These are phyloP conservation scores for Troilus luridus DNA, from an alignment of 2,888 invertebrate genomes.

Conservation along the genomic window DNA sequence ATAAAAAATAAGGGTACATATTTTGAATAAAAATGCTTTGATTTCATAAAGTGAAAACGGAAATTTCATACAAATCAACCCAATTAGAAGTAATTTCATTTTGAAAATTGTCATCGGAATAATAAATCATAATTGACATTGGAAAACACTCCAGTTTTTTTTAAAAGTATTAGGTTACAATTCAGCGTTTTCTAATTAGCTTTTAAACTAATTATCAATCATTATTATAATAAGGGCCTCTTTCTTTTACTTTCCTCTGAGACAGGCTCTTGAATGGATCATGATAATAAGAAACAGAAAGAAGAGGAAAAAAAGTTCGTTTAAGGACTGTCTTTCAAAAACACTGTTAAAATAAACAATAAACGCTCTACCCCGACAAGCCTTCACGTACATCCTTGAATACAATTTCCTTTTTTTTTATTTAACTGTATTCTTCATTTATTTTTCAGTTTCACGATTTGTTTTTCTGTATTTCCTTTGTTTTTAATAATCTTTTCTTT, in stretches of 20 bases:
- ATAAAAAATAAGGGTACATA: no score
- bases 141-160: no score
- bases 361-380: not conserved
- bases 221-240: not conserved
- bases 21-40: no score
- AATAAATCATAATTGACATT: no score
- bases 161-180: no score
- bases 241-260: not conserved
- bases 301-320: not conserved
- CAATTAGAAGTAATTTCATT: no score
- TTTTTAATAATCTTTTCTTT: not conserved
- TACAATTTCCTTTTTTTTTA: not conserved
- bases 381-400: not conserved
- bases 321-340: not conserved
- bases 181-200: not conserved
- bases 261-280: not conserved
- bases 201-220: not conserved
- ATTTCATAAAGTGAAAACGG: no score
- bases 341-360: not conserved
- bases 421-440: not conserved
- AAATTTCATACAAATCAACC: no score
- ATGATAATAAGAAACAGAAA: not conserved
- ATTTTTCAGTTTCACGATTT: not conserved
- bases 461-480: not conserved
- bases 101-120: no score